Base-by-base conservation (phyloP, 2,888 invertebrate genomes). In the Heliconius ethilla region DNA sequence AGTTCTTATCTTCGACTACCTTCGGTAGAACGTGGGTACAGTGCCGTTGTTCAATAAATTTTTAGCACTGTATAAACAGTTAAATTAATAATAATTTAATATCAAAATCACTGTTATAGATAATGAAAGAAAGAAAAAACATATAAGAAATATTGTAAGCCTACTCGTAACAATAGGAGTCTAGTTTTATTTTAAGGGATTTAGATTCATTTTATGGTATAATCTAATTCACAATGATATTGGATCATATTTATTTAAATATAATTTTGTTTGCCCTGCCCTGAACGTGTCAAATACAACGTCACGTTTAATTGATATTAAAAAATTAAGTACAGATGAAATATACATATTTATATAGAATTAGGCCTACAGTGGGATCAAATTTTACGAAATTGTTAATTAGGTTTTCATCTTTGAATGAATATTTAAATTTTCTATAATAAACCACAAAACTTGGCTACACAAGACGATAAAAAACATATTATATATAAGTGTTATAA, bases 291-390 rank as follows among this genome's bases (percentile, higher is more conserved):
- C 63, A 18, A 27, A 13, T 63, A 15, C 27, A 27, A 63, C 18
- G 63, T 27, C 62, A 67, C n/a, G 33, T 37, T n/a, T 37, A 25
- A 40, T 67, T 25, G n/a, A 67, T 37, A 37, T 37, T 33, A 67
- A 40, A 25, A n/a, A 37, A 67, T 40, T 40, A 69, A 69, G 69
- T 69, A 69, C 69, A 45, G 25, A 45, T 67, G 40, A n/a, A 67
- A 67, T n/a, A 76, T 65, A 70, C 40, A 27, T n/a, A 27, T 45
- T 18, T 40, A 27, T 65, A 63, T 74, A 65, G 27, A 65, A 74
- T 74, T 74, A 74, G 65, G 65, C 65, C 74, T 74, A 74, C 37
- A 40, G 22, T 65, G 62, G 45, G n/a, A 27, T 5, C 18, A 22
- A n/a, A n/a, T 59, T 59, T 59, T 59, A 22, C n/a, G 59, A 59